Evolutionary conservation across 2,888 invertebrate species (phyloP).

Genomic region (Zhengitettix transpicula): DNA sequence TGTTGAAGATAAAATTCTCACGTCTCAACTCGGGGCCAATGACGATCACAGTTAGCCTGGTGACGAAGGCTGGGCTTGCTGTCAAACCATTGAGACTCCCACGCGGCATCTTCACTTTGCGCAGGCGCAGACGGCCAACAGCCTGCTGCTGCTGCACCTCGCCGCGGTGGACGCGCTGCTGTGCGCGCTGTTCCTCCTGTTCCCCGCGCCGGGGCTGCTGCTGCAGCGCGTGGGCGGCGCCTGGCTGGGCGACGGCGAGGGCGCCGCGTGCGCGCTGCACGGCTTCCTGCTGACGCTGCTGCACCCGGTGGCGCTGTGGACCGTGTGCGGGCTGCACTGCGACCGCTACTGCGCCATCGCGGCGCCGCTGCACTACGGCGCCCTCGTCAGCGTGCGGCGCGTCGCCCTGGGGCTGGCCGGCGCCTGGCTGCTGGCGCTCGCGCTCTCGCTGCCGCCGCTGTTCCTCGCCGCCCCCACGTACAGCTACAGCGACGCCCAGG

Average conservation of each 20-base stretch:
- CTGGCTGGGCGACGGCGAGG: conserved; percentile 5
- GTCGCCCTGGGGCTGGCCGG: conserved; percentile 46
- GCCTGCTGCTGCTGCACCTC: conserved; percentile 53
- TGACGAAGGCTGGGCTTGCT: too few species aligned
- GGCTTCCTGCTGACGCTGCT: conserved; percentile 52
- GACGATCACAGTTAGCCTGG: too few species aligned
- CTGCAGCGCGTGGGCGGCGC: conserved; percentile 10
- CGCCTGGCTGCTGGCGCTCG: conserved; percentile 47
- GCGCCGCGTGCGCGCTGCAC: conserved; percentile 22
- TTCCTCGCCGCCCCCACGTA: conserved; percentile 38
- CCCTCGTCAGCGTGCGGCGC: conserved; percentile 51
- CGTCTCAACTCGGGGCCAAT: too few species aligned
- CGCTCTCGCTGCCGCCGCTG: conserved; percentile 45
- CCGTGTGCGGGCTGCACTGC: conserved; percentile 61
- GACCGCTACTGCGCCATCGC: conserved; percentile 67
- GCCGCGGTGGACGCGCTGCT: conserved; percentile 51
- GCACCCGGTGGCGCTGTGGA: conserved; percentile 62
- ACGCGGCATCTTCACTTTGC: too few species aligned
- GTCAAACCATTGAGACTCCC: too few species aligned
- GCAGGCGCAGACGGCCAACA: conserved; percentile 49
- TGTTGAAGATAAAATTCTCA: too few species aligned
- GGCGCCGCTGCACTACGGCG: conserved; percentile 62
- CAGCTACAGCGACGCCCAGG: conserved; percentile 31
- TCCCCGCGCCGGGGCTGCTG: conserved; percentile 32
- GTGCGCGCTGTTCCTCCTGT: conserved; percentile 41